Base-by-base conservation (phyloP, 2,888 invertebrate species). In the Pterostichus madidus region DNA sequence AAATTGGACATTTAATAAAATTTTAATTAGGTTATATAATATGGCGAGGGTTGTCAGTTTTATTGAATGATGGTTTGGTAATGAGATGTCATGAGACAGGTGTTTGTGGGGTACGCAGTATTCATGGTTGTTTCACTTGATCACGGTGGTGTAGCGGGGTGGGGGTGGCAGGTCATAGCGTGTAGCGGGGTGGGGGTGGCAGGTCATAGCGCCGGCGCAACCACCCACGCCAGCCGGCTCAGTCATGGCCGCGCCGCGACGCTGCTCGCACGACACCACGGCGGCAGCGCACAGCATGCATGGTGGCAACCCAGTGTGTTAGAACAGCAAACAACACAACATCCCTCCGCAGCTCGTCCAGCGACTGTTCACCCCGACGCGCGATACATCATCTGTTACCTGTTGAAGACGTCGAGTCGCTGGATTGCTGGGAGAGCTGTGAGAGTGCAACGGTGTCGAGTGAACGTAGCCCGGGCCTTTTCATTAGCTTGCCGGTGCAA, bases 221-320 rank as follows among this genome's bases (percentile, higher is more conserved):
- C 89, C 89, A 76, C 90, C 89, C 88, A 88, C 89, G 52, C 52
- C 91, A 89, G 89, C 89, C 89, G 82, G 90, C 89, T 88, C 89
- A 90, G 92, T 91, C 90, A 92, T 92, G 92, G 91, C 92, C 91
- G 90, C 89, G 68, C 52, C 89, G 88, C 90, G 91, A 91, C 90
- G 91, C 91, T 90, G 91, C 91, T 91, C 90, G 90, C 90, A 90
- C 90, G 91, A 89, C 90, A 90, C 91, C 90, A 90, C 90, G 90
- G 17, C 46, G 53, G 73, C 32, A 11, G 59, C 61, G 49, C 17
- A 31, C 59, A 61, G 39, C 81, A 31, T 77, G 31, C 78, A 7
- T 44, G 46, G 46, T 64, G 64, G 61, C 61, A 61, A 59, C 78
- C 35, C 61, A 39, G 39, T 39, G 39, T 39, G 39, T 8, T 39